Evolutionary conservation across 1,140 invertebrate species (phyloP), one percentile per base, ranked within the genome.

Genomic region (Chironomus tepperi): DNA sequence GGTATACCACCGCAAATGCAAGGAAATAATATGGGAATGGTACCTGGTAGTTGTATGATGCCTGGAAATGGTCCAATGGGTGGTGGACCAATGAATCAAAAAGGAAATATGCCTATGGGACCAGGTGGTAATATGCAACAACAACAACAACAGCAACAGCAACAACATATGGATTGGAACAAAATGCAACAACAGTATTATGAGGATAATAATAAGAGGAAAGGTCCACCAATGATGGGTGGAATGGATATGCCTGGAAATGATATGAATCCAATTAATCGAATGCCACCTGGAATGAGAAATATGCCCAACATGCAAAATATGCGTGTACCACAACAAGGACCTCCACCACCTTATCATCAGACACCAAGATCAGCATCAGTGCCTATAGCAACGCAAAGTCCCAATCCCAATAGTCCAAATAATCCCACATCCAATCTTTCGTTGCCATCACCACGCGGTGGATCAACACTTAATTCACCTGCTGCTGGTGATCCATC

Each of bases 281-380:
- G 42, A 77, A 75, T 77, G 67, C 75, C 67, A 34, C 73, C 75
- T 9, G 74, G 47, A 12, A 74, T 64, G 65, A 74, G 73, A 75
- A 76, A 67, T 72, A 57, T 57, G 47, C 73, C 83, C 81, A 34
- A 83, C 86, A 57, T 81, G 81, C 42, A 88, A 85, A 75, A 83
- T 84, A 75, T 85, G 84, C 8, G 87, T 9, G 86, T 87, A 70
- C 87, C 12, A 1, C 47, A 87, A 76, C 93, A 94, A 83, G 93
- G 93, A 8, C 93, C 94, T 7, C 94, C 94, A 2, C 94, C 94
- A 6, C 90, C 94, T 12, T 93, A 93, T 83, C 91, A 92, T 81
- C 90, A 90, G 79, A 90, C 89, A 70, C 91, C 91, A 76, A 84
- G 92, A 78, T 93, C 92, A 67, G 91, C 92, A 16, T 93, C 92